phyloP scores from a whole-genome alignment of 2,888 invertebrate genomes.

The Cremastobaeus sp. region DNA sequence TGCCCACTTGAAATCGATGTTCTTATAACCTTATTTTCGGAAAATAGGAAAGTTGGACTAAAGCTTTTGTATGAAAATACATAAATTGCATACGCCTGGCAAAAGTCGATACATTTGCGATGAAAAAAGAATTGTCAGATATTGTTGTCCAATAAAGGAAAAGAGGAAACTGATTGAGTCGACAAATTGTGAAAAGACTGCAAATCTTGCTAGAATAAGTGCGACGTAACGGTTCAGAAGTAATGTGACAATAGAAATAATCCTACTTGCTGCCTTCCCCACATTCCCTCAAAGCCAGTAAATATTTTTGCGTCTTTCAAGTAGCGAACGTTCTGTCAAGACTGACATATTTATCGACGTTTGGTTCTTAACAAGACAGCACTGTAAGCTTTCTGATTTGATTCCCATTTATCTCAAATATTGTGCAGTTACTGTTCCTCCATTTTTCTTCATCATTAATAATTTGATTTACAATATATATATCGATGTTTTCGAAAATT shows the following conservation, averaged over 20 bases:
- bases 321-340: constrained; percentile 40
- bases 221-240: constrained; percentile 68
- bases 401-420: constrained; percentile 4
- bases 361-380: constrained; percentile 35
- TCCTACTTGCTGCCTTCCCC: constrained; percentile 48
- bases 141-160: constrained; percentile 6
- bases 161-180: constrained; percentile 41
- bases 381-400: constrained; percentile 4
- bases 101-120: constrained; percentile 19
- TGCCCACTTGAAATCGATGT: too few relatives aligned
- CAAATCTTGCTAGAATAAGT: constrained; percentile 27
- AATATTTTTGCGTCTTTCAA: constrained; percentile 62
- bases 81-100: too few relatives aligned
- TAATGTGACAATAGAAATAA: constrained; percentile 67
- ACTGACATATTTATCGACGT: constrained; percentile 64
- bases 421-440: too few relatives aligned
- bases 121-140: constrained; percentile 23
- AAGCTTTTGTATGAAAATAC: too few relatives aligned
- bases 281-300: constrained; percentile 56
- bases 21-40: background rate
- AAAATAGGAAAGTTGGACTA: too few relatives aligned
- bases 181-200: constrained; percentile 47
- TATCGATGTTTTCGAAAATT: too few relatives aligned
- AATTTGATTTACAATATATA: too few relatives aligned
- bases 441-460: too few relatives aligned